A percentile compares a stretch with the other conserved stretches of the same genome.
Evolutionary conservation across 1,140 invertebrate species (phyloP).

Genomic region (Temnothorax curvispinosus): DNA sequence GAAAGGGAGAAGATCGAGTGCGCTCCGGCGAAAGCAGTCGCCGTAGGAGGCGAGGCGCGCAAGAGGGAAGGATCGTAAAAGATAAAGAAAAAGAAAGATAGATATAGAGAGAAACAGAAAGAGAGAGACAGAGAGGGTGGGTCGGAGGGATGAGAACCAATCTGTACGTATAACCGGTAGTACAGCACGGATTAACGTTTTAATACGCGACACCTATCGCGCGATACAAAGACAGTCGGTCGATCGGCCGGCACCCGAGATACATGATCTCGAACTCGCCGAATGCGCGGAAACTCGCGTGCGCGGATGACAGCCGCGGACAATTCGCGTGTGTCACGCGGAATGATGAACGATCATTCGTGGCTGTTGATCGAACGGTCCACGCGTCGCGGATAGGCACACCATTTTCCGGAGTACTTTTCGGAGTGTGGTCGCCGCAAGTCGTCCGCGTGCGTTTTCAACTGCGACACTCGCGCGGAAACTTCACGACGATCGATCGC

Average conservation of each 20-base stretch:
- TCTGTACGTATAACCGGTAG: constrained; percentile 81
- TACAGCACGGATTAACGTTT: constrained; percentile 81
- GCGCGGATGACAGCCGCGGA: neutral
- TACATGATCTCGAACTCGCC: constrained; percentile 4
- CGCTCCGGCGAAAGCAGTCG: constrained; percentile 23
- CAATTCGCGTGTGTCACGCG: neutral
- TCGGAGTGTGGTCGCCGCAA: neutral
- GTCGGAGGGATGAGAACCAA: constrained; percentile 54
- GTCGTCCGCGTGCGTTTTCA: neutral
- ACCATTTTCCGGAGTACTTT: neutral
- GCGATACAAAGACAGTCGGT: constrained; percentile 68
- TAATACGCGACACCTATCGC: constrained; percentile 77
- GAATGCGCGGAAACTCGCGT: neutral
- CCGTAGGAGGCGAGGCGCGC: constrained; percentile 9
- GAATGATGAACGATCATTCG: neutral
- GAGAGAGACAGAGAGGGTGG: constrained; percentile 38
- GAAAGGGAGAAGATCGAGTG: constrained; percentile 31
- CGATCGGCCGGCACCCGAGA: neutral
- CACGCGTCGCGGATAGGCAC: neutral
- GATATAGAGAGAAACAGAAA: neutral
- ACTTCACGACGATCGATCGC: neutral
- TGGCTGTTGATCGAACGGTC: neutral
- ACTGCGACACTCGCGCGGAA: neutral
- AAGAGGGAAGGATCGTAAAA: constrained; percentile 11
- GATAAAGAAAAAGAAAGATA: constrained; percentile 24